Percentiles rank a stretch among this genome's conserved stretches.
phyloP scores from a whole-genome alignment of 2,113 vertebrate genomes.

The Anthoscopus minutus region DNA sequence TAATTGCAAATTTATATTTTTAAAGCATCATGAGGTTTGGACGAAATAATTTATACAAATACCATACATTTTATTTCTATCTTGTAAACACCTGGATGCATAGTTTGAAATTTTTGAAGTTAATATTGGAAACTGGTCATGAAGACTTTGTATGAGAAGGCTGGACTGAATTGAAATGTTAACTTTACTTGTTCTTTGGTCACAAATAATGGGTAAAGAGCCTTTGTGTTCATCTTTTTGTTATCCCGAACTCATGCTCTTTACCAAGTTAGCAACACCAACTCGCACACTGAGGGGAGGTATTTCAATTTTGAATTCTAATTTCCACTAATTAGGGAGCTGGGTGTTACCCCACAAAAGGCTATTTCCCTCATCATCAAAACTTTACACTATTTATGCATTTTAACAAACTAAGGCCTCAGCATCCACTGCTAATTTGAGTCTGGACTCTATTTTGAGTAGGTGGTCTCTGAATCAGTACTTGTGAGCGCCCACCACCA shows the following conservation, averaged over 20 bases:
- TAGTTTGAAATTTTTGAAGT: neutral
- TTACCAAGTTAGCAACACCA: neutral
- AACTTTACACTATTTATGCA: neutral
- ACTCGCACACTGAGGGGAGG: neutral
- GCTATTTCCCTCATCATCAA: neutral
- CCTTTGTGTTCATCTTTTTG: neutral
- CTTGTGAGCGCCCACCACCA: neutral
- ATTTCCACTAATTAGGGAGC: neutral
- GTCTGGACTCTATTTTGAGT: neutral
- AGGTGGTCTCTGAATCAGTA: neutral
- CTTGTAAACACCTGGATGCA: neutral
- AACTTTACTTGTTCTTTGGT: neutral
- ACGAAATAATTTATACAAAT: neutral
- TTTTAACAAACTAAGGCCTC: neutral
- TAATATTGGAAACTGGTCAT: neutral
- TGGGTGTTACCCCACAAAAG: neutral
- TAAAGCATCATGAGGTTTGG: neutral
- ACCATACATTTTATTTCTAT: neutral
- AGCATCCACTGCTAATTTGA: neutral
- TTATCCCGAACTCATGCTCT: rapidly evolving
- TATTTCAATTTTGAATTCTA: neutral
- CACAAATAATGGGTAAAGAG: neutral
- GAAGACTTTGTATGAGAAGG: neutral
- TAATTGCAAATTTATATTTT: neutral
- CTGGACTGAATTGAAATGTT: neutral